These are phyloP conservation scores for Bubo bubo DNA, from an alignment of 2,113 vertebrate genomes.

Conservation along the genomic window DNA sequence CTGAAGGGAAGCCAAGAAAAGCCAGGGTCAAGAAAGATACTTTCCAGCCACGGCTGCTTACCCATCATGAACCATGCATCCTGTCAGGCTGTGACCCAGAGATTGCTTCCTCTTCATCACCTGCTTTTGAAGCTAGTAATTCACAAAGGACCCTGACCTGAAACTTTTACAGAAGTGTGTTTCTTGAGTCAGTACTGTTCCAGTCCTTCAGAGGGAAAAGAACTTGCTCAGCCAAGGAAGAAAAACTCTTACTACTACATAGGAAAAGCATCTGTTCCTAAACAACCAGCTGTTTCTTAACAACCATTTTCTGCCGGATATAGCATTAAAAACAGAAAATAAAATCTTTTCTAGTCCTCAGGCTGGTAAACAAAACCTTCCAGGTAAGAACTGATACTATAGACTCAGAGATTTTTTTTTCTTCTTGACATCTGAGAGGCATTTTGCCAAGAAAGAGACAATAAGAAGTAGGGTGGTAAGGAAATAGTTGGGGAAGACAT, in stretches of 20 bases:
- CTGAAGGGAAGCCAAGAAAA: not conserved
- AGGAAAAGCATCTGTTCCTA: not conserved
- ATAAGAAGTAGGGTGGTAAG: not conserved
- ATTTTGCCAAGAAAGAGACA: not conserved
- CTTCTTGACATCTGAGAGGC: not conserved
- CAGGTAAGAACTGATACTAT: not conserved
- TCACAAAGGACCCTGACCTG: not conserved
- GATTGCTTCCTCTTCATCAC: not conserved
- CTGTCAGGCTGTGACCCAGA: not conserved
- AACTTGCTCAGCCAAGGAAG: not conserved
- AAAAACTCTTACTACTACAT: not conserved
- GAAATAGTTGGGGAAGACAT: not conserved
- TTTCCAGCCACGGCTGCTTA: not conserved
- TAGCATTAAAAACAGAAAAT: not conserved
- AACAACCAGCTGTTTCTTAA: not conserved
- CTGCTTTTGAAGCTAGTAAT: not conserved
- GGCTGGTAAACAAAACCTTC: not conserved
- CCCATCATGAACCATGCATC: accelerated
- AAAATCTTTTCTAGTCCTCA: not conserved
- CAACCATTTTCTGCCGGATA: not conserved
- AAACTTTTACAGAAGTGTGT: not conserved
- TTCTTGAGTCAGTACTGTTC: not conserved
- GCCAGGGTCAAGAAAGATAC: not conserved
- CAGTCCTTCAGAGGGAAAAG: not conserved
- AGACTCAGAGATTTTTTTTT: not conserved